Evolutionary conservation across 2,888 invertebrate species (phyloP).

Genomic region (Drosophila subquinaria): DNA sequence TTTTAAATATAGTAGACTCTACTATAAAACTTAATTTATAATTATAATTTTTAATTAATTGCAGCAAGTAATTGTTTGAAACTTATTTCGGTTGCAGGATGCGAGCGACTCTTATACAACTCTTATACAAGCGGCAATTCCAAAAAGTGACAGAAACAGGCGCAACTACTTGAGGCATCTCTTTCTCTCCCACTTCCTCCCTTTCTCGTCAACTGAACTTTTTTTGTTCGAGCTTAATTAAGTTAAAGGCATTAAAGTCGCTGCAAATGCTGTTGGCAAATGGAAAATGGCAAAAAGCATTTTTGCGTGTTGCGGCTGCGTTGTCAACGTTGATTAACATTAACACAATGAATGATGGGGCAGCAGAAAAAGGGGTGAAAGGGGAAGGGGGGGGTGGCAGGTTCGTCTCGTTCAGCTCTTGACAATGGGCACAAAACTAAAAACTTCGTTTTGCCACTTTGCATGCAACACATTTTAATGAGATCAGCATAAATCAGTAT

Average conservation of each 20-base stretch:
- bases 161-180: conserved; percentile 56
- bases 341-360: conserved; percentile 82
- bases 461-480: conserved; percentile 71
- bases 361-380: background rate
- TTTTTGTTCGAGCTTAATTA: conserved; percentile 59
- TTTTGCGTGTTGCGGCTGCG: conserved; percentile 70
- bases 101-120: background rate
- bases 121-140: background rate
- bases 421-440: conserved; percentile 65
- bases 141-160: conserved; percentile 71
- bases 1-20: too few relatives aligned
- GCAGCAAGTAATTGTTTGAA: background rate
- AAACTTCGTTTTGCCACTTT: conserved; percentile 72
- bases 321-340: conserved; percentile 82
- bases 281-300: conserved; percentile 59
- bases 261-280: conserved; percentile 36
- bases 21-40: too few relatives aligned
- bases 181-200: background rate
- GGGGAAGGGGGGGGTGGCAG: background rate
- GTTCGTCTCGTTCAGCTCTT: conserved; percentile 19
- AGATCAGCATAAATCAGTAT: conserved; percentile 82
- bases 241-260: conserved; percentile 67
- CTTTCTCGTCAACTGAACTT: conserved; percentile 44
- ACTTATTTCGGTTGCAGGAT: conserved; percentile 9
- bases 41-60: too few relatives aligned